Conservation (phyloP, 1,140 invertebrate species). For the Chelonus insularis region DNA sequence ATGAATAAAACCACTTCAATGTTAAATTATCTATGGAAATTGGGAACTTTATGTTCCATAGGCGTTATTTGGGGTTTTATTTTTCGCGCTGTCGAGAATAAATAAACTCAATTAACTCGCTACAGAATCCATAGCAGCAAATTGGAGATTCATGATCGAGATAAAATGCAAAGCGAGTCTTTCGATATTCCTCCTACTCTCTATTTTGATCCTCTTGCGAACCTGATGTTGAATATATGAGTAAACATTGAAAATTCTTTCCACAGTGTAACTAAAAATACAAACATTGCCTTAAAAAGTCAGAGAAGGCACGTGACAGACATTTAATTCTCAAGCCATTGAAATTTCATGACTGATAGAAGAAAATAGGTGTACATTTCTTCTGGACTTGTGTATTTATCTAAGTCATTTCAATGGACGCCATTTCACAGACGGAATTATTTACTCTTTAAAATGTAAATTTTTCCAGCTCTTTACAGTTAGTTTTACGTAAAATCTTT, state of each 20-base stretch:
- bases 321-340: not conserved
- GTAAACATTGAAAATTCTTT: slow-evolving; percentile 38
- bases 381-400: too few relatives aligned
- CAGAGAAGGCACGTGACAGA: not conserved
- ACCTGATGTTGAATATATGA: slow-evolving; percentile 27
- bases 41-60: too few relatives aligned
- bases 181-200: not conserved
- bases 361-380: too few relatives aligned
- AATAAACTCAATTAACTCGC: slow-evolving; percentile 3
- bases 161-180: slow-evolving; percentile 21
- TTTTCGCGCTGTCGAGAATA: not conserved
- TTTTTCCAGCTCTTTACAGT: too few relatives aligned
- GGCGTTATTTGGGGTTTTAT: too few relatives aligned
- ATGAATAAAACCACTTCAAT: too few relatives aligned
- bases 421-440: too few relatives aligned
- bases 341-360: too few relatives aligned
- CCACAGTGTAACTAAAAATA: slow-evolving; percentile 40
- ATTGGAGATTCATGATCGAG: slow-evolving; percentile 3
- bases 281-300: slow-evolving; percentile 32
- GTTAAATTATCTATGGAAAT: too few relatives aligned
- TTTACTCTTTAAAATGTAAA: too few relatives aligned
- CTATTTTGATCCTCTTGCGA: not conserved
- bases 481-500: too few relatives aligned
- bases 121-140: not conserved
- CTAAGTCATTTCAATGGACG: too few relatives aligned